Percentiles rank a stretch among this genome's conserved stretches.
phyloP scores from a whole-genome alignment of 1,140 invertebrate species.

The Ridgeia piscesae region DNA sequence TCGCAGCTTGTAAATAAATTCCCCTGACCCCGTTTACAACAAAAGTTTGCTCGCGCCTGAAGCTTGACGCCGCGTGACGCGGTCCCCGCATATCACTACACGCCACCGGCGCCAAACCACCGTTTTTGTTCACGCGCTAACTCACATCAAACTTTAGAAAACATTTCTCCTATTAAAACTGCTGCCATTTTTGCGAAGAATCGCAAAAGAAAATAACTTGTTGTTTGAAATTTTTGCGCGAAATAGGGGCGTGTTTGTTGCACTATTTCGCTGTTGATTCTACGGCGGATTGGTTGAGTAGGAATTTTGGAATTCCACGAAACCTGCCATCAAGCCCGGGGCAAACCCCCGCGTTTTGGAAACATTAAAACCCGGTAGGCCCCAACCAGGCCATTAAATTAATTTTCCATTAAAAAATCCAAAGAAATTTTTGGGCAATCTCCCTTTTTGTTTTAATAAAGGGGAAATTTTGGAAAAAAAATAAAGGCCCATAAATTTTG shows the following conservation, averaged over 20 bases:
- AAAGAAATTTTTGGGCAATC: too few relatives aligned
- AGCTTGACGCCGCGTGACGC: slow-evolving; percentile 2
- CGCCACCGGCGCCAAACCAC: not conserved
- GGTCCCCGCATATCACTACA: not conserved
- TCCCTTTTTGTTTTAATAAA: too few relatives aligned
- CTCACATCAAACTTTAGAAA: not conserved
- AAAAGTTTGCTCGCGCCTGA: slow-evolving; percentile 3
- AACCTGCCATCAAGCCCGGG: not conserved
- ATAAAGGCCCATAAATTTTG: too few relatives aligned
- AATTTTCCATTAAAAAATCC: too few relatives aligned
- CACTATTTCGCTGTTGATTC: not conserved
- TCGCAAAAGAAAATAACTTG: not conserved
- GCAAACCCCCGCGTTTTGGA: too few relatives aligned
- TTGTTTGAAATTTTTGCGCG: not conserved
- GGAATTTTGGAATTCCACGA: not conserved
- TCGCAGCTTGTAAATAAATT: not conserved
- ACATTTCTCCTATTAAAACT: not conserved
- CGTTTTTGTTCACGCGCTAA: not conserved
- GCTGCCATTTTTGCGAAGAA: not conserved
- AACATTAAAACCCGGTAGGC: too few relatives aligned
- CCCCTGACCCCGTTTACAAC: slow-evolving; percentile 3
- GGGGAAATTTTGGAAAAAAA: too few relatives aligned
- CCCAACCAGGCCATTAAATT: too few relatives aligned
- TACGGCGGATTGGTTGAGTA: not conserved
- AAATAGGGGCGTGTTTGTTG: not conserved